phyloP scores from a whole-genome alignment of 2,797 vertebrate genomes.

The Chaetodon trifasciatus region DNA sequence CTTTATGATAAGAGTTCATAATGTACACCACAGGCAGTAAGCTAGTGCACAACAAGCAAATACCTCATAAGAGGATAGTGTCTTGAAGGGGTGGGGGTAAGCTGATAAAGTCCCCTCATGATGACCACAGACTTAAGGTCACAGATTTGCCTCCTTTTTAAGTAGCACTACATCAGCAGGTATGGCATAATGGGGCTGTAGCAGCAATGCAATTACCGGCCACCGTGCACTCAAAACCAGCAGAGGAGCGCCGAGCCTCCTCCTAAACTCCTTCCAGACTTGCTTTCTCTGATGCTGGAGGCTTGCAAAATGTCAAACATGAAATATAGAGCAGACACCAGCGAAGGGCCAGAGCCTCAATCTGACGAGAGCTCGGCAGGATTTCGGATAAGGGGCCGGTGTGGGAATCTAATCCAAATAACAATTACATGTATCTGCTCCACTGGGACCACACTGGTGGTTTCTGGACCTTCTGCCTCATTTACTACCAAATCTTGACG shows the following conservation, averaged over 20 bases:
- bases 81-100: constrained; percentile 9
- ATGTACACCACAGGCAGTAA: constrained; percentile 18
- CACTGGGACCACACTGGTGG: background rate
- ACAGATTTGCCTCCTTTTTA: constrained; percentile 35
- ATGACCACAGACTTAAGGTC: constrained; percentile 30
- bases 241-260: background rate
- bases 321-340: constrained; percentile 14
- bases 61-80: constrained; percentile 35
- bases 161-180: constrained; percentile 28
- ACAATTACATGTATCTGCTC: background rate
- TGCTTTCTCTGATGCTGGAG: background rate
- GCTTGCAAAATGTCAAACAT: constrained; percentile 13
- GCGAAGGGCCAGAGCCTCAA: background rate
- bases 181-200: constrained; percentile 36
- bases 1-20: constrained; percentile 42
- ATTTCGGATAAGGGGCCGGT: background rate
- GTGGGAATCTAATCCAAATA: background rate
- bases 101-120: constrained; percentile 41
- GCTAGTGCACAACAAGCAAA: constrained; percentile 26
- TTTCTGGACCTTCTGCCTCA: background rate
- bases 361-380: background rate
- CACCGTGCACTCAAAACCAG: constrained; percentile 16
- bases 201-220: constrained; percentile 25
- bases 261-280: background rate
- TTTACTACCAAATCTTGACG: background rate